phyloP scores from a whole-genome alignment of 2,113 vertebrate genomes.

The Chionis minor region DNA sequence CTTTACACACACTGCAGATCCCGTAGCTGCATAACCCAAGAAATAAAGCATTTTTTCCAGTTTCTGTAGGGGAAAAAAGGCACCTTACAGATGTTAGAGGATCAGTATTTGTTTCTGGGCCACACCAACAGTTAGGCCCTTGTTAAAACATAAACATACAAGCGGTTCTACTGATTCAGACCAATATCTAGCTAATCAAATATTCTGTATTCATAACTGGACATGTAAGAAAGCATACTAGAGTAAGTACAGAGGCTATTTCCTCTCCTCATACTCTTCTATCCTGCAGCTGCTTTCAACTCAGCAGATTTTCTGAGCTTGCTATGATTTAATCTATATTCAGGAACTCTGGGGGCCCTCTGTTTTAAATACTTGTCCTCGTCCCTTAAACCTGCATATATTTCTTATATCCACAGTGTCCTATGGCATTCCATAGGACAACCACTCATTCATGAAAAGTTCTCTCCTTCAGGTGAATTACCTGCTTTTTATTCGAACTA shows the following conservation, averaged over 20 bases:
- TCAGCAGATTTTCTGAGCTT: not conserved
- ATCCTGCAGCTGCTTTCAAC: not conserved
- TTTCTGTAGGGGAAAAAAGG: not conserved
- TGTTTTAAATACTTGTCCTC: not conserved
- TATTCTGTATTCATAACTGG: not conserved
- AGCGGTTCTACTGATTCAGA: not conserved
- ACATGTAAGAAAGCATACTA: not conserved
- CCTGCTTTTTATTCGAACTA: not conserved
- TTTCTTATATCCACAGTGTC: not conserved
- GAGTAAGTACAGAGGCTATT: not conserved
- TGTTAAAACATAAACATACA: not conserved
- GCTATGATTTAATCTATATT: not conserved
- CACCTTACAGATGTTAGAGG: not conserved
- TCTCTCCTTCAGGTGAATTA: not conserved
- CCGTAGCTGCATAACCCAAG: not conserved
- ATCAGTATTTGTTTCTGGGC: not conserved
- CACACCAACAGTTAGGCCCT: not conserved
- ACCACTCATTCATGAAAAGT: not conserved
- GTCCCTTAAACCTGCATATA: not conserved
- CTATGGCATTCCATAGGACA: not conserved
- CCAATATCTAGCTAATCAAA: not conserved
- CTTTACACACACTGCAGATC: not conserved
- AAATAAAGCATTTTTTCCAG: not conserved
- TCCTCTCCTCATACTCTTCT: not conserved
- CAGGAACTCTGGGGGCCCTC: not conserved